Evolutionary conservation across 2,888 invertebrate genomes (phyloP), one percentile per base, ranked within the genome.

Genomic region (Dascillus cervinus): DNA sequence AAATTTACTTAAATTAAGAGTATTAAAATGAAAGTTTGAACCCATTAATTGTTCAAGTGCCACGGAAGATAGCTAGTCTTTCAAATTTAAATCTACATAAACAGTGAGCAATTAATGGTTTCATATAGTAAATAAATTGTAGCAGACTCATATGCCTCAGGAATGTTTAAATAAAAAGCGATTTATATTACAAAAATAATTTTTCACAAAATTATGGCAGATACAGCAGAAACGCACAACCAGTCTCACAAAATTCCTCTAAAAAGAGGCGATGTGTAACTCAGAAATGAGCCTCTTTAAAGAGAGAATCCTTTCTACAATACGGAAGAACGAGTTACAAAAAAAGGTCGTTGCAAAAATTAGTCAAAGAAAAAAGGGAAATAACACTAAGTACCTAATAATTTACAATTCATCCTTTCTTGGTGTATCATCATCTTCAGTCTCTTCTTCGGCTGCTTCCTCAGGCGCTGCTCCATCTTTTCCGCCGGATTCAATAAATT

Each of bases 401-500:
- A 34, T 32, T 81, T 85, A 86, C 72, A 86, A 73, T 67, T 86
- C 86, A 62, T 86, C 86, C 58, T 81, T 82, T 56, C 76, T 70
- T 49, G 79, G 78, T 50, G 71, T 65, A 51, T 81, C 82, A 27
- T 83, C 82, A 39, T 84, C 83, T 50, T 83, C 82, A 22, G 79
- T 79, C 44, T 75, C 77, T 51, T 74, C 73, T 41, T 69, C 70
- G 50, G 60, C 58, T 14, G 71, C 78, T 50, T 77, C 77, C 24
- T 82, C 78, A 29, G 72, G 71, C 12, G 75, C 74, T 54, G 79
- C 73, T 23, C 82, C 84, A 33, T 82, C 83, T 50, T 78, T 79
- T 42, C 97, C 97, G 55, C 84, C 87, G 41, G 80, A 77, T 63
- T 97, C 96, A 39, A 98, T 70, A 73, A 98, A 99, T 69, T 94